These are phyloP conservation scores for Scotopteryx bipunctaria DNA, from an alignment of 2,888 invertebrate genomes.

Conservation along the genomic window DNA sequence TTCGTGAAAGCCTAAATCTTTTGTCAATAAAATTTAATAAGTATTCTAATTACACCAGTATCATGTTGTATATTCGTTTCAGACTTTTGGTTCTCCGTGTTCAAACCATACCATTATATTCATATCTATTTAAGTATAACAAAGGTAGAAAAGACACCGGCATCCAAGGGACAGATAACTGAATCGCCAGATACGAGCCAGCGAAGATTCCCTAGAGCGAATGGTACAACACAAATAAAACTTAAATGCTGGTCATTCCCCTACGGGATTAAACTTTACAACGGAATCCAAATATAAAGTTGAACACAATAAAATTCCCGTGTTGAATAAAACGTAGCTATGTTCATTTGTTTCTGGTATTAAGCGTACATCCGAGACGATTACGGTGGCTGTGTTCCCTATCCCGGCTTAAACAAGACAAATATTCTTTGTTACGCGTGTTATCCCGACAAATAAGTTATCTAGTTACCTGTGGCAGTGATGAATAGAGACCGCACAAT, in stretches of 20 bases:
- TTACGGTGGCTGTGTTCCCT: slow-evolving; percentile 41
- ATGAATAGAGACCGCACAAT: slow-evolving; percentile 57
- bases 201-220: slow-evolving; percentile 38
- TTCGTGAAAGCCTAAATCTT: too few species aligned
- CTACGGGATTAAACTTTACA: slow-evolving; percentile 44
- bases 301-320: slow-evolving; percentile 44
- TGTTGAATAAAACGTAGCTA: slow-evolving; percentile 34
- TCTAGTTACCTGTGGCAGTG: slow-evolving; percentile 58
- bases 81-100: too few species aligned
- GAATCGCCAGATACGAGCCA: slow-evolving; percentile 19
- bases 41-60: too few species aligned
- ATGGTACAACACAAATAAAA: slow-evolving; percentile 53
- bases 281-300: slow-evolving; percentile 38
- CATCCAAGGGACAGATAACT: slow-evolving; percentile 9
- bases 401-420: slow-evolving; percentile 48
- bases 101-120: too few species aligned
- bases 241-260: slow-evolving; percentile 45
- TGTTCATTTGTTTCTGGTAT: slow-evolving; percentile 32
- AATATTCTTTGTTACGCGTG: slow-evolving; percentile 46
- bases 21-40: too few species aligned
- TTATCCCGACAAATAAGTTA: slow-evolving; percentile 55
- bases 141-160: background rate
- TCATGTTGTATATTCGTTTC: too few species aligned
- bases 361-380: slow-evolving; percentile 35
- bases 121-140: background rate